Percentiles rank a stretch among this genome's conserved stretches.
These are phyloP conservation scores for Epirrhoe tristata DNA, from an alignment of 2,888 invertebrate species.

Conservation along the genomic window DNA sequence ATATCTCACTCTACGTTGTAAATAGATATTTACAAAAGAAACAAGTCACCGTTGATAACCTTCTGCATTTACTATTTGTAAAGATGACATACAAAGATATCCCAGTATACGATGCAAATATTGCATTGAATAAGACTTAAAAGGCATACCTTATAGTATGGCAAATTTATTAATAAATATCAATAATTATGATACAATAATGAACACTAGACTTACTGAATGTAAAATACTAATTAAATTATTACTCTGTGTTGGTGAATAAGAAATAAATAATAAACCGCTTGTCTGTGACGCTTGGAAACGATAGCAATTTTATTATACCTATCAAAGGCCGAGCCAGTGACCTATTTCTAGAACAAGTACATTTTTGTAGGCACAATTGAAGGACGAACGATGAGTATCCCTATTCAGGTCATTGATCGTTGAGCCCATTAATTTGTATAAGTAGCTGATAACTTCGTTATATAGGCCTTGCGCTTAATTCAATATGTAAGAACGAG, in stretches of 20 bases:
- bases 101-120: neutral
- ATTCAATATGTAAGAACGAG: neutral
- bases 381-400: conserved; percentile 32
- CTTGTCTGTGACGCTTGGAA: neutral
- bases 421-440: conserved; percentile 10
- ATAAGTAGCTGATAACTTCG: conserved; percentile 14
- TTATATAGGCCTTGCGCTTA: conserved; percentile 8
- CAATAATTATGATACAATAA: conserved; percentile 1
- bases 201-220: neutral
- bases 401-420: conserved; percentile 40
- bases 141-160: neutral
- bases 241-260: too few relatives aligned
- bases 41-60: conserved; percentile 16
- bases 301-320: conserved; percentile 20
- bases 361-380: conserved; percentile 25
- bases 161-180: conserved; percentile 1
- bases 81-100: conserved; percentile 18
- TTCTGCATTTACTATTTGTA: conserved; percentile 20
- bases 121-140: conserved; percentile 2
- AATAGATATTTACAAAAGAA: conserved; percentile 9
- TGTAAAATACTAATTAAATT: too few relatives aligned
- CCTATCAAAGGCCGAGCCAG: conserved; percentile 34
- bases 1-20: neutral
- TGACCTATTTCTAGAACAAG: conserved; percentile 42
- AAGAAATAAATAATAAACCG: too few relatives aligned